phyloP scores from a whole-genome alignment of 2,888 invertebrate genomes.

The Megalurothrips usitatus region DNA sequence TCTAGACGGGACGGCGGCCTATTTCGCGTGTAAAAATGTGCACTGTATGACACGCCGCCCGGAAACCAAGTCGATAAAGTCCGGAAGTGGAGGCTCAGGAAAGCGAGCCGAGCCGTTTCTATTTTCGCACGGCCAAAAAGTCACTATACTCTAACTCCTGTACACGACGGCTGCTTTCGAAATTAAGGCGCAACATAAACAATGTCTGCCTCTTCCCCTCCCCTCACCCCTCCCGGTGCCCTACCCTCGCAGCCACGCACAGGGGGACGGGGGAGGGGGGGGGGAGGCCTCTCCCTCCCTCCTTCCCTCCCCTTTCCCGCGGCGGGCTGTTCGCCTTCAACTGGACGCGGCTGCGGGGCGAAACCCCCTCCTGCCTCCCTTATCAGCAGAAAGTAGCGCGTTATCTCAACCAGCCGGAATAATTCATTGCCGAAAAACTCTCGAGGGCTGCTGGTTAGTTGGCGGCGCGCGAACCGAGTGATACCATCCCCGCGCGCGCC shows the following conservation, averaged over 20 bases:
- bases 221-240: not conserved
- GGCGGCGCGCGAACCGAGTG: not conserved
- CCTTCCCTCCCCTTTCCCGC: not conserved
- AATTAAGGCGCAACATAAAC: slow-evolving; percentile 8
- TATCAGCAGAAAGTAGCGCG: not conserved
- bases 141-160: no score
- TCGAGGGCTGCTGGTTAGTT: no score
- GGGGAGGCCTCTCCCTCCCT: not conserved
- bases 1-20: no score
- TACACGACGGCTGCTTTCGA: not conserved
- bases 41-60: no score
- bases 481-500: not conserved
- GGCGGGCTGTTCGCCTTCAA: not conserved
- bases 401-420: slow-evolving; percentile 22
- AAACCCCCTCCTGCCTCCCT: not conserved
- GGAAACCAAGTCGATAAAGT: no score
- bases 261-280: no score
- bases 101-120: not conserved
- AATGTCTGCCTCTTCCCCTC: not conserved
- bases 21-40: no score
- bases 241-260: no score
- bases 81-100: no score
- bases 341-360: not conserved
- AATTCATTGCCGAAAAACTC: slow-evolving; percentile 3
- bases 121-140: not conserved